phyloP scores from a whole-genome alignment of 1,140 invertebrate species.

The Yoshiicerus persimilis region DNA sequence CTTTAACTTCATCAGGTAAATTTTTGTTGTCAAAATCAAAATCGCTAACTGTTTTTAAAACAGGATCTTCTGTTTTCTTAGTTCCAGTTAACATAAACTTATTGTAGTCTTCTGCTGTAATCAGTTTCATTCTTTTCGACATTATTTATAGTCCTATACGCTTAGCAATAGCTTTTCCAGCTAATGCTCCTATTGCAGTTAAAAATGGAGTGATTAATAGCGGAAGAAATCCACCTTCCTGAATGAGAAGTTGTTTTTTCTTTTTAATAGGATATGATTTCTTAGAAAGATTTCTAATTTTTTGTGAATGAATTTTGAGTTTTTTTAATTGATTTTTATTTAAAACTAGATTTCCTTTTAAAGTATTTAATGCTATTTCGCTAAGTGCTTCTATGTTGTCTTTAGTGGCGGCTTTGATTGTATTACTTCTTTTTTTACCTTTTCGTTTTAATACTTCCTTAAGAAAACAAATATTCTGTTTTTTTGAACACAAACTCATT shows the following conservation, averaged over 20 bases:
- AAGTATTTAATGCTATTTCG: slow-evolving; percentile 27
- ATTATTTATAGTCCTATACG: neutral
- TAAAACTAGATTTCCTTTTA: slow-evolving; percentile 15
- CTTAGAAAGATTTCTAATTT: neutral
- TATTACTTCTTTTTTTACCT: neutral
- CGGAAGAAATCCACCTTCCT: slow-evolving; percentile 11
- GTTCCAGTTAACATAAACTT: too few species aligned
- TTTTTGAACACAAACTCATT: neutral
- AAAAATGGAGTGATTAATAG: neutral
- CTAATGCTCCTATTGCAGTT: neutral
- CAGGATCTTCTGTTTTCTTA: too few species aligned
- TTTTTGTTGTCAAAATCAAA: neutral
- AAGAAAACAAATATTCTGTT: neutral
- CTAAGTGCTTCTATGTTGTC: slow-evolving; percentile 17
- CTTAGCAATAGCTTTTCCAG: neutral
- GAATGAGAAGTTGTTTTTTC: neutral
- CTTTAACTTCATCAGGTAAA: neutral
- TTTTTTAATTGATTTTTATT: neutral
- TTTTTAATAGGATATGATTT: neutral
- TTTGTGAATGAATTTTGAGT: neutral
- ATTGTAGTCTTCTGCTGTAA: neutral
- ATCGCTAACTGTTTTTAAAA: too few species aligned
- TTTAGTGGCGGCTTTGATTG: neutral
- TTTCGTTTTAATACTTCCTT: neutral
- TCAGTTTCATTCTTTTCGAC: slow-evolving; percentile 31